Conservation (phyloP, 2,888 invertebrate genomes). For the Piscicola geometra region DNA sequence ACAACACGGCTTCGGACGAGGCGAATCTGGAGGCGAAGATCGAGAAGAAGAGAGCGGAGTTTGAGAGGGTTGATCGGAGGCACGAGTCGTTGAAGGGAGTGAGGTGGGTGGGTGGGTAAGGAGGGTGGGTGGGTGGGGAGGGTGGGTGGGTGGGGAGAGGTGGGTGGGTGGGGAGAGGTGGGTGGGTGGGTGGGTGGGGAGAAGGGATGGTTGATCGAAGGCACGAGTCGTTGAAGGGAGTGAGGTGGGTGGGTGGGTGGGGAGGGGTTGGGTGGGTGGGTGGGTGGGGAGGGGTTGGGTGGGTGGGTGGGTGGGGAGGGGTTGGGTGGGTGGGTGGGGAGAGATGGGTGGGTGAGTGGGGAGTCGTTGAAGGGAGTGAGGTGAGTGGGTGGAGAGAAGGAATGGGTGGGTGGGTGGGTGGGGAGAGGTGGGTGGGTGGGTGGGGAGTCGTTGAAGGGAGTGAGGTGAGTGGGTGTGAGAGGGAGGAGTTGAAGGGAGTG, state of each 20-base stretch:
- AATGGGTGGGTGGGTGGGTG: too few species aligned
- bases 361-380: neutral
- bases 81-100: constrained; percentile 89
- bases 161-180: neutral
- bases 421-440: too few species aligned
- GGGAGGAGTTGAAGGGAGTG: too few species aligned
- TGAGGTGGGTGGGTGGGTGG: too few species aligned
- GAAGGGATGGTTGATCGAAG: too few species aligned
- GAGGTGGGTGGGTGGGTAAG: constrained; percentile 60
- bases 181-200: too few species aligned
- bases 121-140: neutral
- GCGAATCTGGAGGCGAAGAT: constrained; percentile 83
- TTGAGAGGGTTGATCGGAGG: constrained; percentile 86
- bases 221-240: too few species aligned
- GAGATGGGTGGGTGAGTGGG: neutral
- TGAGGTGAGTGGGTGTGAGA: too few species aligned
- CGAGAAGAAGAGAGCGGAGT: constrained; percentile 79
- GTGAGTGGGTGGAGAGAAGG: neutral
- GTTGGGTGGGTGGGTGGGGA: neutral
- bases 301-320: neutral
- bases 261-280: too few species aligned
- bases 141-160: neutral
- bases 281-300: too few species aligned
- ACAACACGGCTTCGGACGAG: constrained; percentile 80
- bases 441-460: too few species aligned